Percentiles rank a stretch among this genome's conserved stretches.
These are phyloP conservation scores for Trachemys scripta DNA, from an alignment of 2,113 vertebrate species.

Conservation along the genomic window DNA sequence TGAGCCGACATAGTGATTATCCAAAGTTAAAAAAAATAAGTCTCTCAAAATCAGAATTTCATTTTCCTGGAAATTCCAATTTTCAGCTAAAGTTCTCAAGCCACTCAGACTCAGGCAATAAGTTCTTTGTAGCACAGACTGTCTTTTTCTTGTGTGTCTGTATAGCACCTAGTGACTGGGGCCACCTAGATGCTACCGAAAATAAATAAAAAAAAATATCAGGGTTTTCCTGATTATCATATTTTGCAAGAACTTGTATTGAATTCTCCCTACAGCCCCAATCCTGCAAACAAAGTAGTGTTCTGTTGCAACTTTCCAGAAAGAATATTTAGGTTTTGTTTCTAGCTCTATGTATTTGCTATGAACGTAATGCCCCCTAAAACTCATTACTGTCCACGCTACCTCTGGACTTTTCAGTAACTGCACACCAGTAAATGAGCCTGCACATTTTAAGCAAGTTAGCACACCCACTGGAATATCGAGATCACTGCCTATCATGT, in stretches of 20 bases:
- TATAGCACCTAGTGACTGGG: neutral
- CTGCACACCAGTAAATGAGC: neutral
- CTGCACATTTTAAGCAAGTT: neutral
- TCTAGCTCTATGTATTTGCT: no score
- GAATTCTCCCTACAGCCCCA: rapidly evolving
- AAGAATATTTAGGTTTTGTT: no score
- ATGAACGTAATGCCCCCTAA: no score
- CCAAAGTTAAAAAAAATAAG: neutral
- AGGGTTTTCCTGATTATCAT: neutral
- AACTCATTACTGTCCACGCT: neutral
- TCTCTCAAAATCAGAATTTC: neutral
- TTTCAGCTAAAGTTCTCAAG: neutral
- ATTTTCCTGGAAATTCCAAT: neutral
- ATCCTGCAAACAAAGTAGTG: neutral
- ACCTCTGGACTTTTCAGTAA: neutral
- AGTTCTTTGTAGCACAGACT: neutral
- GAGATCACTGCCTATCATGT: neutral
- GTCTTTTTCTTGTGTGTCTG: neutral
- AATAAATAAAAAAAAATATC: neutral
- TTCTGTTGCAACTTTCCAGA: no score
- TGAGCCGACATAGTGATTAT: neutral
- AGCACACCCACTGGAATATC: neutral
- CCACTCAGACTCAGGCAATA: rapidly evolving
- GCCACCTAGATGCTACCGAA: neutral
- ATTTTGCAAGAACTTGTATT: neutral